Conservation (phyloP, 2,888 invertebrate species). For the Punctoribates punctum region DNA sequence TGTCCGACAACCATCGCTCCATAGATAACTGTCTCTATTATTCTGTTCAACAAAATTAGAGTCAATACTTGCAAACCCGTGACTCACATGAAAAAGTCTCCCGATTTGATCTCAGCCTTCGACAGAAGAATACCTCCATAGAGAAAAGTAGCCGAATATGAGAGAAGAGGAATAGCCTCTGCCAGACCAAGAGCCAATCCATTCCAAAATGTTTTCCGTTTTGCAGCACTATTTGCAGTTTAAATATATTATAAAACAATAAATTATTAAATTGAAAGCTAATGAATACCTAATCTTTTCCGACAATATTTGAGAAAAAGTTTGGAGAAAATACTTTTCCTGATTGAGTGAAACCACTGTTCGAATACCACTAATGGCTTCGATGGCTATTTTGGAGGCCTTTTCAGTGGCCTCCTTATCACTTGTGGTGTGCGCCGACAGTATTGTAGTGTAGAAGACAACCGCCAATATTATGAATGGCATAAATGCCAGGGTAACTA, state of each 20-base stretch:
- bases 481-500: conserved; percentile 64
- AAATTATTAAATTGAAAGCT: neutral
- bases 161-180: conserved; percentile 66
- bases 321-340: conserved; percentile 59
- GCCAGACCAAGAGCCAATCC: conserved; percentile 58
- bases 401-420: conserved; percentile 52
- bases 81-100: conserved; percentile 68
- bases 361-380: conserved; percentile 70
- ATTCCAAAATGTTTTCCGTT: conserved; percentile 59
- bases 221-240: conserved; percentile 37
- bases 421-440: neutral
- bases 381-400: conserved; percentile 63
- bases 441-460: neutral
- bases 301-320: neutral
- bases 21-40: conserved; percentile 70
- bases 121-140: conserved; percentile 69
- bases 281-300: neutral
- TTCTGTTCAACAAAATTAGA: conserved; percentile 57
- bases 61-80: too few species aligned
- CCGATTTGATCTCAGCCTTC: conserved; percentile 61
- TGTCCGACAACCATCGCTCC: conserved; percentile 77
- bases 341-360: conserved; percentile 60
- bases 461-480: conserved; percentile 59
- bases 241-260: neutral
- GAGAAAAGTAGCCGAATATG: conserved; percentile 67